These are phyloP conservation scores for Cephalopterus ornatus DNA, from an alignment of 2,113 vertebrate species.

Conservation along the genomic window DNA sequence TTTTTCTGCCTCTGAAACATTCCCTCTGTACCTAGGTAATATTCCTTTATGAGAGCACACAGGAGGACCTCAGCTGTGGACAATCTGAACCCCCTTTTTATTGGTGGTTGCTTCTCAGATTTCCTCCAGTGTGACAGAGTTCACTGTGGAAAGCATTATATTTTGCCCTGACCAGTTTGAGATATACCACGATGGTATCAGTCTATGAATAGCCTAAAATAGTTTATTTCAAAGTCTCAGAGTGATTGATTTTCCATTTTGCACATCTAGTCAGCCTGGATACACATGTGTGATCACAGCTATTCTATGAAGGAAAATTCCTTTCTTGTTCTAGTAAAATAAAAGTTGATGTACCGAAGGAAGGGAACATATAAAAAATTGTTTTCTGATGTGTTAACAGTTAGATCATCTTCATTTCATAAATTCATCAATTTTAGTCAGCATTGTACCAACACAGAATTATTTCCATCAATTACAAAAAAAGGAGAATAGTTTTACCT, in stretches of 20 bases:
- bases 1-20: not conserved
- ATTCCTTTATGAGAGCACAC: not conserved
- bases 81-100: not conserved
- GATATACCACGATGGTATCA: not conserved
- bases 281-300: not conserved
- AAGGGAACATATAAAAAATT: not conserved
- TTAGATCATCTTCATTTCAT: not conserved
- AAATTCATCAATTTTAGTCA: not conserved
- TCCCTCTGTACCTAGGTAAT: not conserved
- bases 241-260: not conserved
- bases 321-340: not conserved
- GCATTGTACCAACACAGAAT: not conserved
- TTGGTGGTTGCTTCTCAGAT: not conserved
- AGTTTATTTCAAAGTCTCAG: not conserved
- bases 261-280: not conserved
- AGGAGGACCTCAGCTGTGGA: not conserved
- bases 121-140: not conserved
- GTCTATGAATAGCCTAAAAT: not conserved
- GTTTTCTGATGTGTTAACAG: not conserved
- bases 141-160: not conserved
- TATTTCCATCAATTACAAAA: not conserved
- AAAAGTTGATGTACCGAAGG: not conserved
- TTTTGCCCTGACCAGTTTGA: not conserved
- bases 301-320: not conserved
- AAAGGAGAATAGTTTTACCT: not conserved